These are phyloP conservation scores for Apteryx owenii DNA, from an alignment of 2,113 vertebrate species.

Conservation along the genomic window DNA sequence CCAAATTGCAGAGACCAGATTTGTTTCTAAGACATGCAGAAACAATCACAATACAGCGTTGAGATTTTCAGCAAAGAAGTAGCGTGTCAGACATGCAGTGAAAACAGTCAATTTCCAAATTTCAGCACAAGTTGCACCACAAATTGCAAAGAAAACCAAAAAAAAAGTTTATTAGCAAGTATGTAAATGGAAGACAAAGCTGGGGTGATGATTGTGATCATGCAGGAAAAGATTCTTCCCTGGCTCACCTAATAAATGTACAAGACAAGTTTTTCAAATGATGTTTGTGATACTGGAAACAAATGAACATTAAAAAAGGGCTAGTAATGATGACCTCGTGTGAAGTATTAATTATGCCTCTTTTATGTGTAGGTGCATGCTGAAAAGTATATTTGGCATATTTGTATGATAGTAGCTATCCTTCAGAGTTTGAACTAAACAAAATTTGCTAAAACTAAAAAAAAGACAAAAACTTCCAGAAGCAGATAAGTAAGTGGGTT, in stretches of 20 bases:
- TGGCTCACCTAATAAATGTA: not conserved
- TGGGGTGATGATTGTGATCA: not conserved
- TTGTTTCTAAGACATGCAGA: slow-evolving; percentile 4
- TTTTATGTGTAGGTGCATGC: not conserved
- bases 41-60: not conserved
- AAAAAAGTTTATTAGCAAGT: slow-evolving; percentile 15
- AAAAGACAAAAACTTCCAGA: not conserved
- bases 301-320: not conserved
- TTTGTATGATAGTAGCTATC: not conserved
- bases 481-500: not conserved
- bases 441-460: too few relatives aligned
- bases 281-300: not conserved
- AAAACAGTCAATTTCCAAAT: not conserved
- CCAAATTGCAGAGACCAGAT: slow-evolving; percentile 29
- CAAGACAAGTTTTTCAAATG: not conserved
- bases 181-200: not conserved
- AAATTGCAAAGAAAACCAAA: not conserved
- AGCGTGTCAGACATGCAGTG: not conserved
- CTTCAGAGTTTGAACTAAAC: not conserved
- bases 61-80: slow-evolving; percentile 20
- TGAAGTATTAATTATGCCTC: not conserved
- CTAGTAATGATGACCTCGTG: not conserved
- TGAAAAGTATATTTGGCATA: not conserved
- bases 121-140: slow-evolving; percentile 7
- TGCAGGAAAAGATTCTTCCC: not conserved